These are phyloP conservation scores for Synanthedon andrenaeformis DNA, from an alignment of 2,888 invertebrate genomes.

Conservation along the genomic window DNA sequence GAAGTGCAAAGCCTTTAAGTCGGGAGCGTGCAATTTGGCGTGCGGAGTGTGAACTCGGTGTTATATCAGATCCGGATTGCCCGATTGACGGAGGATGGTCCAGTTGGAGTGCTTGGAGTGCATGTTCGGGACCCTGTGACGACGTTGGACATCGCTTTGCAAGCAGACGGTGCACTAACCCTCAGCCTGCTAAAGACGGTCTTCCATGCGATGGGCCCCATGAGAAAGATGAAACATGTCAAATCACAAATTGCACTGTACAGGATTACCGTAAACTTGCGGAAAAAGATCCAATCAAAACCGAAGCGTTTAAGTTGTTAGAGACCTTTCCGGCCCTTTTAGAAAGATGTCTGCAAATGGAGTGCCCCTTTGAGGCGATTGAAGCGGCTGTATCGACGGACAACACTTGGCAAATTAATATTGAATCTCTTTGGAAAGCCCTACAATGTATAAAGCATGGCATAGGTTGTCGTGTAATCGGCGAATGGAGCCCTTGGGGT, in stretches of 20 bases:
- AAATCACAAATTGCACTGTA: conserved; percentile 47
- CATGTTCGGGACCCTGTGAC: conserved; percentile 58
- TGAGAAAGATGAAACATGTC: conserved; percentile 47
- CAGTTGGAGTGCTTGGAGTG: conserved; percentile 54
- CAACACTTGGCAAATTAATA: conserved; percentile 50
- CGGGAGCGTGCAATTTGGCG: conserved; percentile 44
- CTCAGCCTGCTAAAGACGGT: conserved; percentile 51
- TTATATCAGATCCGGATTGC: conserved; percentile 42
- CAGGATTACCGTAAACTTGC: conserved; percentile 44
- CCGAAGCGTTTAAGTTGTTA: conserved; percentile 41
- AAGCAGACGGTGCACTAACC: conserved; percentile 50
- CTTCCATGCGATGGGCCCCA: conserved; percentile 45
- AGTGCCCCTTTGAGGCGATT: conserved; percentile 55
- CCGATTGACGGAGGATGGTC: conserved; percentile 65
- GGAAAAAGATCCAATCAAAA: conserved; percentile 36
- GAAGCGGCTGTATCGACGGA: conserved; percentile 37
- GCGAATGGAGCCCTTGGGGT: conserved; percentile 56
- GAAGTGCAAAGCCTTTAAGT: conserved; percentile 27
- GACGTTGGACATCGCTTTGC: conserved; percentile 46
- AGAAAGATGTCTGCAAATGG: conserved; percentile 51
- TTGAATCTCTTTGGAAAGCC: conserved; percentile 58
- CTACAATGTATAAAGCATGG: conserved; percentile 63
- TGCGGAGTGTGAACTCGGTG: conserved; percentile 51
- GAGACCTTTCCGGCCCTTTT: conserved; percentile 48
- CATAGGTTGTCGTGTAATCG: conserved; percentile 56